Base-by-base conservation (phyloP, 2,888 invertebrate genomes). In the Alcis repandata region DNA sequence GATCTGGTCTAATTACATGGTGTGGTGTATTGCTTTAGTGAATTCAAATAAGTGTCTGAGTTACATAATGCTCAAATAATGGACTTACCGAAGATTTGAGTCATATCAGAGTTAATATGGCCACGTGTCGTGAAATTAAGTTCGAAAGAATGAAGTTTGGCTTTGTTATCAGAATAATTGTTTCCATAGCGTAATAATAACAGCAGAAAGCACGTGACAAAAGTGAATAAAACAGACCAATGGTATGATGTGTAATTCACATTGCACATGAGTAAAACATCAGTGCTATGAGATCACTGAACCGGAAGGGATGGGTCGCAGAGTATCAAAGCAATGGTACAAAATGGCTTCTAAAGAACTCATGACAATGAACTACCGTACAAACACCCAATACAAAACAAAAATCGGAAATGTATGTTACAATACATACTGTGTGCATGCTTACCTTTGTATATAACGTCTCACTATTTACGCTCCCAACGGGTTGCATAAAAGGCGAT, bases 401-500 rank as follows among this genome's bases (percentile, higher is more conserved):
- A 68, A 71, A 69, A 64, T 17, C 17, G 54, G 68, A 60, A 63
- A 67, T 58, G 66, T 69, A 63, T 69, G 61, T 68, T 54, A 65
- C 67, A 79, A 83, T 89, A 91, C 89, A 89, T 87, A 88, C 88
- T 86, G 82, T 85, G 82, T 92, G 90, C 91, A 92, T 91, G 93
- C 93, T 93, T 93, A 93, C 93, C 93, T 93, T 91, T 87, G 88
- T 86, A 89, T 91, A 90, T 90, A 89, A 91, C 87, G 88, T 90
- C n/a, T n/a, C 88, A 91, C 91, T 91, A 91, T 84, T 92, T 92
- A 93, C 90, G 92, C 92, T 89, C 89, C 92, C 90, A 87, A 85
- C 83, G 85, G 91, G 92, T 91, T 91, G 93, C 93, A 93, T 92
- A 92, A 92, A 93, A 92, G 92, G 92, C 85, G 90, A 92, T 89